These are phyloP conservation scores for Athetis lepigone DNA, from an alignment of 2,888 invertebrate species.

Conservation along the genomic window DNA sequence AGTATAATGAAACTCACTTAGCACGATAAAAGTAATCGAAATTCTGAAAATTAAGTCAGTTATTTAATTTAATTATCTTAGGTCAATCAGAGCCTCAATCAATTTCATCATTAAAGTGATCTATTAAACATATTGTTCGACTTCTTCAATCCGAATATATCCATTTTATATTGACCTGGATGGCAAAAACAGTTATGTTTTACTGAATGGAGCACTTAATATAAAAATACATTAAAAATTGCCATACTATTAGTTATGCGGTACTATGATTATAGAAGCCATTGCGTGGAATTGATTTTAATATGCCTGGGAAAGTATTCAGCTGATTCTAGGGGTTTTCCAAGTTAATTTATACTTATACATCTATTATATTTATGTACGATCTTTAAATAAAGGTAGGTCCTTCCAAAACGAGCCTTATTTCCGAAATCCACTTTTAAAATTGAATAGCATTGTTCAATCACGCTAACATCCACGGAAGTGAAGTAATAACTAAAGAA, in stretches of 20 bases:
- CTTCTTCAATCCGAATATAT: background rate
- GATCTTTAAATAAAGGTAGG: background rate
- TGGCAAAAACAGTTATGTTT: background rate
- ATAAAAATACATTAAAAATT: constrained; percentile 21
- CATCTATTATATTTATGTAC: background rate
- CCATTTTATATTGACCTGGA: constrained; percentile 7
- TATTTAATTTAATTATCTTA: no score
- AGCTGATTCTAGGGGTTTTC: constrained; percentile 5
- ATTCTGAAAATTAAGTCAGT: no score
- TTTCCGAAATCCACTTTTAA: no score
- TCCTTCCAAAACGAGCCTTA: no score
- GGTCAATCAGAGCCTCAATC: background rate
- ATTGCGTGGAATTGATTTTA: constrained; percentile 17
- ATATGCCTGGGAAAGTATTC: constrained; percentile 8
- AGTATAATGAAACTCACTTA: no score
- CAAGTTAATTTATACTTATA: background rate
- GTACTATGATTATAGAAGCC: constrained; percentile 7
- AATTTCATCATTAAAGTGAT: background rate
- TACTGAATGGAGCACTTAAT: background rate
- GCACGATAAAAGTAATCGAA: no score
- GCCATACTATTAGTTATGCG: constrained; percentile 14
- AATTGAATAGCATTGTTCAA: no score
- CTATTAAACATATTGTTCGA: background rate
- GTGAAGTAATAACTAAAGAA: no score
- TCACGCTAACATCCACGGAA: no score